Conservation (phyloP, 1,140 invertebrate species). For the Whitmania pigra region DNA sequence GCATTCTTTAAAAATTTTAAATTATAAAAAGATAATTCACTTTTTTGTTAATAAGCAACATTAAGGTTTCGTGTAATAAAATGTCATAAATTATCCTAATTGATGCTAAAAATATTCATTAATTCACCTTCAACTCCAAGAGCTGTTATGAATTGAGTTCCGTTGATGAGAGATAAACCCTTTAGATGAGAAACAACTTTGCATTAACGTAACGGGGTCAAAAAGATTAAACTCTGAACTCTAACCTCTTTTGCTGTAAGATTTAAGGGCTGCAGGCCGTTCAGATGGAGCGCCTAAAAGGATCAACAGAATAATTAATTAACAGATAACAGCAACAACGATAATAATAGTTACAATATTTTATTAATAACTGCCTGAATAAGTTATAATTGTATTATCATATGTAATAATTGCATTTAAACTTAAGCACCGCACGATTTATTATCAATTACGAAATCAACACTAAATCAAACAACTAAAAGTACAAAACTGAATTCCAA, state of each 20-base stretch:
- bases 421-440: no score
- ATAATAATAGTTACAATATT: background rate
- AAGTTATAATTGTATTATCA: no score
- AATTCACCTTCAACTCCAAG: conserved; percentile 52
- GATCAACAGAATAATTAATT: background rate
- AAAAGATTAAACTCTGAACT: conserved; percentile 15
- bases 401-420: no score
- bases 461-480: background rate
- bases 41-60: no score
- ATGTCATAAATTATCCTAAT: no score
- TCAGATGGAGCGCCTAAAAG: conserved; percentile 48
- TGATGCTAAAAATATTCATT: background rate
- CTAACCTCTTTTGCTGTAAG: conserved; percentile 54
- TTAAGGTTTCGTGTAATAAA: no score
- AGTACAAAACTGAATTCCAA: conserved; percentile 33
- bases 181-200: conserved; percentile 25
- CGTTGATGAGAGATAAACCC: conserved; percentile 61
- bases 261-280: conserved; percentile 50
- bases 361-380: no score
- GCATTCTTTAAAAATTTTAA: no score
- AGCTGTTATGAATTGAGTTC: conserved; percentile 60
- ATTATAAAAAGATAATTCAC: no score
- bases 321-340: background rate
- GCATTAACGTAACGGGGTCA: background rate
- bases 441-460: no score